Evolutionary conservation across 1,140 invertebrate species (phyloP).

Genomic region (Stegodyphus dumicola): DNA sequence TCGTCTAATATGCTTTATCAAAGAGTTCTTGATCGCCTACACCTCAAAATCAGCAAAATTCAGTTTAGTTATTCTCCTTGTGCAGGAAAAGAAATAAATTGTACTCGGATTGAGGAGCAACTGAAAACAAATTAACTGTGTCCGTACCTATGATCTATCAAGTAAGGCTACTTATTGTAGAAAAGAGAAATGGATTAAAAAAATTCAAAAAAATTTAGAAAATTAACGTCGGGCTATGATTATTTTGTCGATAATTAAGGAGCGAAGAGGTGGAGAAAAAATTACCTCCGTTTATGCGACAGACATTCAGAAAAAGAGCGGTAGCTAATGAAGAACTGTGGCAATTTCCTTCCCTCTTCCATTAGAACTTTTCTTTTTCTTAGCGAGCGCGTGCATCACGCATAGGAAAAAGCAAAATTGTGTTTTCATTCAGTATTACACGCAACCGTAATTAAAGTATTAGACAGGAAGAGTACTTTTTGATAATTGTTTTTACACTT

Average conservation of each 20-base stretch:
- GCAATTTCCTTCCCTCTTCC: conserved; percentile 21
- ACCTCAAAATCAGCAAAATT: too few species aligned
- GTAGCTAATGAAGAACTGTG: conserved; percentile 43
- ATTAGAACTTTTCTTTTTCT: conserved; percentile 3
- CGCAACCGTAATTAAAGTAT: conserved; percentile 28
- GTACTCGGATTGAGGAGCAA: background rate
- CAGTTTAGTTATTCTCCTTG: too few species aligned
- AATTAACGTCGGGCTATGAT: conserved; percentile 45
- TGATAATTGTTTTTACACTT: conserved; percentile 59
- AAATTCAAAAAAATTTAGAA: conserved; percentile 13
- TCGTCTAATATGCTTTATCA: too few species aligned
- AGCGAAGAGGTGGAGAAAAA: conserved; percentile 14
- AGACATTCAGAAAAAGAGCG: background rate
- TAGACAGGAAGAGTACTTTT: conserved; percentile 39
- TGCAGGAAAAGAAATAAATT: background rate
- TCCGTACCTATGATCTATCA: background rate
- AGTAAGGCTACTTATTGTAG: background rate
- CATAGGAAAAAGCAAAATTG: background rate
- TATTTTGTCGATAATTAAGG: conserved; percentile 57
- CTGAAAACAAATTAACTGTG: conserved; percentile 1
- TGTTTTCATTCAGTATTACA: background rate
- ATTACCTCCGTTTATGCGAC: conserved; percentile 21
- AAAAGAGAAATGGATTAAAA: background rate
- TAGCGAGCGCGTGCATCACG: background rate
- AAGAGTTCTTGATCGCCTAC: too few species aligned